These are phyloP conservation scores for Brachionus koreanus DNA, from an alignment of 1,140 invertebrate species.

Conservation along the genomic window DNA sequence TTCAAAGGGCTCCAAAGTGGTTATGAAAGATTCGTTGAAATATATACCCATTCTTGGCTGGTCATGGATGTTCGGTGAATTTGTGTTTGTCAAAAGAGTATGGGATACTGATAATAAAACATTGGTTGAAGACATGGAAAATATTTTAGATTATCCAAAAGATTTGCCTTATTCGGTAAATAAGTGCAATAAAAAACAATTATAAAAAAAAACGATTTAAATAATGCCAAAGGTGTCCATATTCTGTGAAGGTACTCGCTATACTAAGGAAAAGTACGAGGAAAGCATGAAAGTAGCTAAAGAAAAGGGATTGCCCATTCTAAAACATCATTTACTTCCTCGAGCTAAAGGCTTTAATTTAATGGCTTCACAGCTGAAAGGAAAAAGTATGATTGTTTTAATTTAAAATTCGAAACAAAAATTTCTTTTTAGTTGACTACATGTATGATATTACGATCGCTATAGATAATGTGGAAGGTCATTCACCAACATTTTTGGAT, in stretches of 20 bases:
- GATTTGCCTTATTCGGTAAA: conserved; percentile 54
- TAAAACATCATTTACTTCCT: conserved; percentile 87
- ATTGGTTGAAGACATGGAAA: conserved; percentile 72
- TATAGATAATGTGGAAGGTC: conserved; percentile 27
- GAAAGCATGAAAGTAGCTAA: conserved; percentile 79
- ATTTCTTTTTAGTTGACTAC: conserved; percentile 5
- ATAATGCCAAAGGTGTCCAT: conserved; percentile 68
- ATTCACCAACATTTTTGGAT: background rate
- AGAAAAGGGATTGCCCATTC: conserved; percentile 74
- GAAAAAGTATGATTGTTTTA: background rate
- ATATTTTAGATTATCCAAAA: conserved; percentile 71
- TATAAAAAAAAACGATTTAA: background rate
- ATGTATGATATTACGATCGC: conserved; percentile 23
- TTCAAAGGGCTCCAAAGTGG: conserved; percentile 81
- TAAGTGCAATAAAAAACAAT: background rate
- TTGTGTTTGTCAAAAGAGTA: conserved; percentile 82
- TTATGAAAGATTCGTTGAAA: conserved; percentile 83
- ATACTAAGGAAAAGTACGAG: conserved; percentile 78
- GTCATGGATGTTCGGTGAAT: conserved; percentile 88
- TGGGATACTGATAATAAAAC: conserved; percentile 81
- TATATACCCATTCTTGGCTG: conserved; percentile 89
- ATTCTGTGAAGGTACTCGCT: conserved; percentile 91
- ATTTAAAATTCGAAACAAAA: background rate
- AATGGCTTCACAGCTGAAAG: background rate
- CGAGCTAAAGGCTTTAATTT: conserved; percentile 77